phyloP scores from a whole-genome alignment of 2,888 invertebrate genomes.

The Drosophila robusta region DNA sequence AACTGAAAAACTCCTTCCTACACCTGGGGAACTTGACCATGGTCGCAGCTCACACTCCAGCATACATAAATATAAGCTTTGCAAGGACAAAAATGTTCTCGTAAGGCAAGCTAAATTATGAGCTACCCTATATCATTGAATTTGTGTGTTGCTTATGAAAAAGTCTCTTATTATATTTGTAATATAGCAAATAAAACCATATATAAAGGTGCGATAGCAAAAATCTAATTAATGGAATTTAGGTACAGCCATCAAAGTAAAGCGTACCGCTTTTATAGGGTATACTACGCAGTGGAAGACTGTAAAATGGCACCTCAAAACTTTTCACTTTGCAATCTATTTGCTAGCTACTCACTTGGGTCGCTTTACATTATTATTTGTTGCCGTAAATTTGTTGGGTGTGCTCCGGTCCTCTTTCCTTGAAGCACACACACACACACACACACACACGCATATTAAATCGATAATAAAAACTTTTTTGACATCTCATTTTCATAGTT shows the following conservation, averaged over 20 bases:
- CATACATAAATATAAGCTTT: not conserved
- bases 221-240: too few relatives aligned
- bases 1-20: too few relatives aligned
- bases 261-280: not conserved
- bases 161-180: too few relatives aligned
- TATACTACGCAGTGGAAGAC: not conserved
- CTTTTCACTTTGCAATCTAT: conserved; percentile 70
- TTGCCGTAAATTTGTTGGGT: conserved; percentile 65
- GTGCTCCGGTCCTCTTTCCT: conserved; percentile 7
- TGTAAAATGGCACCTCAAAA: conserved; percentile 40
- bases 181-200: too few relatives aligned
- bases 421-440: conserved; percentile 17
- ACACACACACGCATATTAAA: conserved; percentile 61
- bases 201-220: too few relatives aligned
- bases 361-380: conserved; percentile 58
- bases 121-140: too few relatives aligned
- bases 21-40: conserved; percentile 26
- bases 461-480: conserved; percentile 81
- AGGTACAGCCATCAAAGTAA: too few relatives aligned
- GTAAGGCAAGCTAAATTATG: too few relatives aligned
- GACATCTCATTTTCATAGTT: conserved; percentile 82
- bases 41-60: too few relatives aligned
- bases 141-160: too few relatives aligned
- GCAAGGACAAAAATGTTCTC: too few relatives aligned
- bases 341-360: conserved; percentile 51